Base-by-base conservation (phyloP, 30 jellyfish, hydroid and myxozoan species). In the Rhopilema esculentum region DNA sequence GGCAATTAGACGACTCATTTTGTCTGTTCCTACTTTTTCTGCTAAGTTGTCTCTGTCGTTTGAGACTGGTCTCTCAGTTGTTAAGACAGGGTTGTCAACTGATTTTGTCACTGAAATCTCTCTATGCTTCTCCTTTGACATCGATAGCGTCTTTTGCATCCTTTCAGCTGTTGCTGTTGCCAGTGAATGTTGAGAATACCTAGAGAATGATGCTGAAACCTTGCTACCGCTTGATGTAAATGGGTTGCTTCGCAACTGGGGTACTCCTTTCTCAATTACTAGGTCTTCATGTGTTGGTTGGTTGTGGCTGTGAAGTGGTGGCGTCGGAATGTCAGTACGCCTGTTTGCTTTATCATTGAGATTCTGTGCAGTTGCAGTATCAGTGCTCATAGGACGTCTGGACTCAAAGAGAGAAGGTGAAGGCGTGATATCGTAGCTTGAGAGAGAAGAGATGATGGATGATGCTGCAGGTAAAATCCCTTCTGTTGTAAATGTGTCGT, bases 1-100 rank as follows among this genome's bases (percentile, higher is more conserved):
- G 48, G 80, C 87, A 0, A 84, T 27, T 21, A 84, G 40, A 20
- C 84, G 77, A 20, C 48, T 84, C 74, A 84, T 32, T 32, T 84
- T 84, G 20, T 84, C 87, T 18, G 72, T n/a, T 62, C 69, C 30
- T 18, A 6, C 8, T 16, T 12, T 28, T 23, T 70, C 64, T 7
- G 27, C 7, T 12, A 40, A 6, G 12, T 2, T 40, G 57, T 6
- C 6, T 2, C 57, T 40, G 12, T 40, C 57, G 12, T 40, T 40
- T 12, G 12, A 40, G 6, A 40, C 12, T 40, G 57, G 57, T 40
- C 12, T 40, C 57, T 40, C 12, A 40, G 57, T 2, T 40, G 12
- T 12, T 40, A 12, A 40, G 6, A 12, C 57, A 40, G 57, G 57
- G 12, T 40, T 40, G 6, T 12, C 57, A 40, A 40, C 12, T 40